Conservation (phyloP, 2,113 vertebrate genomes). For the Stictonetta naevosa region DNA sequence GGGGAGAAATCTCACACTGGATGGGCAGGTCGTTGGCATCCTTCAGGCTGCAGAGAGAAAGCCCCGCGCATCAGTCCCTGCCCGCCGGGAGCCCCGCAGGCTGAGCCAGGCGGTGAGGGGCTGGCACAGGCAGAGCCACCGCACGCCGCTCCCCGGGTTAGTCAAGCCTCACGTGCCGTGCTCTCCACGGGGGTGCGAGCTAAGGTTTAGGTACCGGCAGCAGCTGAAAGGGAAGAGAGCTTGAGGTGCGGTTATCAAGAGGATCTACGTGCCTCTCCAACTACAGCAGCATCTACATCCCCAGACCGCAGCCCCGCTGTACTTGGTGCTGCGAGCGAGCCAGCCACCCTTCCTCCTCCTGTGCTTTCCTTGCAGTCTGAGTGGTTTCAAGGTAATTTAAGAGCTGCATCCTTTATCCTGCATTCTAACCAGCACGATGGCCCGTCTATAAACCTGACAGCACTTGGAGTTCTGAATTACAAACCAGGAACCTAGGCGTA, state of each 20-base stretch:
- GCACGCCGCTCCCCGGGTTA: neutral
- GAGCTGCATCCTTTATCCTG: neutral
- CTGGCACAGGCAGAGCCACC: neutral
- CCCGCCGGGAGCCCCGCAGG: neutral
- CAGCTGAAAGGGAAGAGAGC: neutral
- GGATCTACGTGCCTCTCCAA: neutral
- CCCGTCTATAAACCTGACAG: neutral
- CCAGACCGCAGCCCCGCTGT: fast-evolving
- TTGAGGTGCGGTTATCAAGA: neutral
- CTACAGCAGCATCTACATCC: neutral
- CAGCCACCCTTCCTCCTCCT: neutral
- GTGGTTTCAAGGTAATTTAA: neutral
- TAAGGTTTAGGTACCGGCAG: slow-evolving; percentile 17
- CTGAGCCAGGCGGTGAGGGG: fast-evolving
- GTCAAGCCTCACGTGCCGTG: slow-evolving; percentile 36
- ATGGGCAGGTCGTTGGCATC: slow-evolving; percentile 92
- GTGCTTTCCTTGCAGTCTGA: neutral
- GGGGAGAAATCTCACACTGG: slow-evolving; percentile 96
- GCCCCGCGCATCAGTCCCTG: neutral
- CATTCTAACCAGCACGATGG: neutral
- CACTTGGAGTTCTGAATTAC: neutral
- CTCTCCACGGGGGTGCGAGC: neutral
- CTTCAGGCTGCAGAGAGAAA: slow-evolving; percentile 83
- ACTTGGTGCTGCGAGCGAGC: neutral
- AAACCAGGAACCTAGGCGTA: neutral